A percentile compares a stretch with the other conserved stretches of the same genome.
Evolutionary conservation across 2,113 vertebrate genomes (phyloP).

Genomic region (Chiloscyllium plagiosum): DNA sequence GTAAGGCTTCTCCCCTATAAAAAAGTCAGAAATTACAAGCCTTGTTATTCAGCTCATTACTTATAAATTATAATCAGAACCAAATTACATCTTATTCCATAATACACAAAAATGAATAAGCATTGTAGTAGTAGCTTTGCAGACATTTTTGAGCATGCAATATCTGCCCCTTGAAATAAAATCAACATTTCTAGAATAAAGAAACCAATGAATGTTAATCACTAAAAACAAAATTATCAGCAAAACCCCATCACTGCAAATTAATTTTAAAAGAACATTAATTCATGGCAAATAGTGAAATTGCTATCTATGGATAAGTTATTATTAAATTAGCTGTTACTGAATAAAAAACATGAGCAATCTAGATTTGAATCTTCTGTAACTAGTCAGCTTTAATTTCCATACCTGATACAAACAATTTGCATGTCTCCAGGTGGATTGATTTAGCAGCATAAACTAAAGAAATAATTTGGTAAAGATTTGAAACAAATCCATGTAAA

Average conservation of each 20-base stretch:
- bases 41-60: background rate
- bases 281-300: no score
- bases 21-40: background rate
- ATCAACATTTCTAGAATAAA: background rate
- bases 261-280: no score
- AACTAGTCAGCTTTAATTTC: background rate
- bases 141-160: background rate
- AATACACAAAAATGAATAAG: background rate
- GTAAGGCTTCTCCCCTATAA: conserved; percentile 56
- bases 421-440: background rate
- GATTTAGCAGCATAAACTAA: background rate
- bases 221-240: no score
- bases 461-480: background rate
- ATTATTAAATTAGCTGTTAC: no score
- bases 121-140: background rate
- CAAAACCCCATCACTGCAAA: no score
- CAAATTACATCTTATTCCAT: background rate
- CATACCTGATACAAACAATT: background rate
- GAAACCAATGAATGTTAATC: no score
- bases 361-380: background rate
- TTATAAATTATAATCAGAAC: background rate
- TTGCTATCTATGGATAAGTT: no score
- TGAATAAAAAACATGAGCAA: background rate
- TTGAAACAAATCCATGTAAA: background rate
- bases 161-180: background rate